Evolutionary conservation across 2,113 vertebrate species (phyloP), one percentile per base, ranked within the genome.

Genomic region (Stigmatopora nigra): DNA sequence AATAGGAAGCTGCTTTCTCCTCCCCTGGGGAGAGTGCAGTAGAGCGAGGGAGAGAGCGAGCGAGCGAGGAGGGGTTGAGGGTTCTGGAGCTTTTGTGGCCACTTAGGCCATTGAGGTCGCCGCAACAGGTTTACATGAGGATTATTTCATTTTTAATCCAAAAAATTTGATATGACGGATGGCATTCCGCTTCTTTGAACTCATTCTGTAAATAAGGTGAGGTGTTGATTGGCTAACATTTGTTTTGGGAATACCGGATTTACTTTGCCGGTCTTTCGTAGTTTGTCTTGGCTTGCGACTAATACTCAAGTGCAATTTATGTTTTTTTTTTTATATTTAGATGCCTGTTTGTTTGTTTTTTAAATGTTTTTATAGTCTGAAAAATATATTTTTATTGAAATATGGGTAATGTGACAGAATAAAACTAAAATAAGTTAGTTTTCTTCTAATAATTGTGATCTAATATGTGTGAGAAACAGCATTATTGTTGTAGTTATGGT

Each of bases 161-260:
- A 22, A 48, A 48, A 66, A 65, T 71, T 72, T 66, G 82, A 72
- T 67, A 84, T 82, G 78, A 84, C 47, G 78, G 63, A 78, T 57
- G 74, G 76, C 56, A 74, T 79, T 74, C 11, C 64, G 53, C 51
- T 63, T 45, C 73, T 48, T 75, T 75, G 79, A 82, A 66, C 60
- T 73, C 84, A 31, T 73, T 76, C 5, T 17, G 20, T 65, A 15
- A 70, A 73, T 58, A 78, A 90, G 90, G 90, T 91, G 87, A 90
- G 81, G 70, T 49, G 62, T 38, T 14, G 15, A n/a, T 46, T 69
- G 48, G 25, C 16, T 67, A 3, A 62, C 11, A 19, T 69, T 31
- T 49, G 1, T 45, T 70, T 47, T 1, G 8, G 8, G 4, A 19
- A 22, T 52, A 49, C 25, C 25, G 25, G 1, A 31, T 31, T 31